Conservation (phyloP, 1,140 invertebrate genomes). For the Colletes gigas region DNA sequence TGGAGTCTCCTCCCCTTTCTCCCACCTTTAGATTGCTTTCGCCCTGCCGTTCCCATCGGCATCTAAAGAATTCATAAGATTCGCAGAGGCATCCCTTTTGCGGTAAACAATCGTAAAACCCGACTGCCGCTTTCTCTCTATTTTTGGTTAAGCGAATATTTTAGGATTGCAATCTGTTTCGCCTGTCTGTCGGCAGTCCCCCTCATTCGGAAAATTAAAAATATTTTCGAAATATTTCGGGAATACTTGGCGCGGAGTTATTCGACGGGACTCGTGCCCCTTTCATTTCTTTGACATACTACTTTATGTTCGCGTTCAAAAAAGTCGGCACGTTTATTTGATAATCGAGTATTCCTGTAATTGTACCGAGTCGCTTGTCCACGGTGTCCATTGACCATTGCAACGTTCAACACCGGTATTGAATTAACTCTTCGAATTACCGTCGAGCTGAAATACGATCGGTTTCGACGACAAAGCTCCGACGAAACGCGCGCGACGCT, state of each 20-base stretch:
- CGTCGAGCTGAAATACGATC: neutral
- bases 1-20: constrained; percentile 12
- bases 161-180: constrained; percentile 34
- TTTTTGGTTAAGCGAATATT: constrained; percentile 49
- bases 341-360: too few species aligned
- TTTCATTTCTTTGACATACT: neutral
- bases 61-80: constrained; percentile 69
- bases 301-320: too few species aligned
- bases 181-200: neutral
- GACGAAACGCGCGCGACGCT: constrained; percentile 1
- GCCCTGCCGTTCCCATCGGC: constrained; percentile 53
- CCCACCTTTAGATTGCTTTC: constrained; percentile 46
- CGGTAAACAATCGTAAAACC: constrained; percentile 65
- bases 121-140: constrained; percentile 46
- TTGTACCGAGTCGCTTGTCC: too few species aligned
- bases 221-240: constrained; percentile 41
- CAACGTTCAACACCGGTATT: neutral
- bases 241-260: constrained; percentile 2
- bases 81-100: constrained; percentile 56
- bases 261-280: neutral
- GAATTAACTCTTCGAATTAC: neutral
- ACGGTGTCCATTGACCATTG: too few species aligned
- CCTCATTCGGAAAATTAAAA: constrained; percentile 50
- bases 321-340: neutral
- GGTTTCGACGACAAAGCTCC: neutral